Evolutionary conservation across 2,888 invertebrate genomes (phyloP), one percentile per base, ranked within the genome.

Genomic region (Mylabris sibirica): DNA sequence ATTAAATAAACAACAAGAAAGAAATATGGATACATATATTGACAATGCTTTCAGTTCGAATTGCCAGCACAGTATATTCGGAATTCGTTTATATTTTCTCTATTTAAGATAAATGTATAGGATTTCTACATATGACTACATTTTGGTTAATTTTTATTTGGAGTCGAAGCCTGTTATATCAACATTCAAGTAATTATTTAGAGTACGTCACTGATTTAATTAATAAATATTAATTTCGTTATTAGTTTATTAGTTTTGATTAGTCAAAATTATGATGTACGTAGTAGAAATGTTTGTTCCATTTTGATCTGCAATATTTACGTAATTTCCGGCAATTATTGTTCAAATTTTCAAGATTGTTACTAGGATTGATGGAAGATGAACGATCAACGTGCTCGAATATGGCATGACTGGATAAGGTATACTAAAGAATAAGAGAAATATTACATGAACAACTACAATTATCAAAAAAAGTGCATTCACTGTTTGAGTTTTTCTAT

Each of bases 191-290:
- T n/a, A n/a, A n/a, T n/a, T n/a, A n/a, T n/a, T n/a, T n/a, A n/a
- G n/a, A n/a, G n/a, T 53, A 53, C 53, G 53, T 12, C 12, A 57
- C 26, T 57, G 57, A 26, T 57, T 57, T 26, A 57, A n/a, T 14
- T n/a, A 6, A 6, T 6, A 6, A 53, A 20, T n/a, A 12, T 53
- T 53, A 53, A 53, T 22, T 9, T 53, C 5, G 1, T 57, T 24
- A 22, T 26, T 57, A 57, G n/a, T 57, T 57, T 57, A 57, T 57
- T 57, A 57, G 57, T 57, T 24, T n/a, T 2, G 12, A 53, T 57
- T 57, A 57, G 24, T 57, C n/a, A 26, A 24, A 53, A 57, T 24
- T 11, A 49, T 20, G 9, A 11, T 22, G 11, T 53, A 22, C 11
- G 53, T 53, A 22, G 22, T 53, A 9, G 12, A 53, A 8, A 17